Evolutionary conservation across 2,113 vertebrate species (phyloP).

Genomic region (Cygnus buccinator): DNA sequence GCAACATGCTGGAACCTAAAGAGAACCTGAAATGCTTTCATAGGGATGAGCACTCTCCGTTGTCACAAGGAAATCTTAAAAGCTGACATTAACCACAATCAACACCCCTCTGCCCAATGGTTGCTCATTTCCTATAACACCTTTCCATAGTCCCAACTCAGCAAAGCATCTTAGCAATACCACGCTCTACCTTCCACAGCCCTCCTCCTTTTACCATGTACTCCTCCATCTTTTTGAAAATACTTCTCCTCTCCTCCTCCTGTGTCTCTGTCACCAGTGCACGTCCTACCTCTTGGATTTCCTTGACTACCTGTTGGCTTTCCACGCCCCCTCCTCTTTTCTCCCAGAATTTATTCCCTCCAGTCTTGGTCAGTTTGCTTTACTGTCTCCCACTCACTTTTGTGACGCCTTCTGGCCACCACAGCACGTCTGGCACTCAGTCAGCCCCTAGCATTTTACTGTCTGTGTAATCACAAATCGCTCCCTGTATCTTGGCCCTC

Average conservation of each 20-base stretch:
- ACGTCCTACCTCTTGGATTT: background rate
- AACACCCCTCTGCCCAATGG: background rate
- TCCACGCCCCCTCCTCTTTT: background rate
- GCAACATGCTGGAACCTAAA: background rate
- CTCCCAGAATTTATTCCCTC: background rate
- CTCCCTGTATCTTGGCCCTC: background rate
- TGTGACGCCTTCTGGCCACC: background rate
- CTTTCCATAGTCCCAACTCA: background rate
- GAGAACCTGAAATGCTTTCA: background rate
- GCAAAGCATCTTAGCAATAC: background rate
- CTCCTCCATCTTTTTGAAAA: background rate
- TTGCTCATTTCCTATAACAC: background rate
- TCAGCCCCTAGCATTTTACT: background rate
- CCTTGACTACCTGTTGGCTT: rapidly evolving
- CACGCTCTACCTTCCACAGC: background rate
- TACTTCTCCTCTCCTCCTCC: background rate
- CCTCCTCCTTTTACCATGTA: background rate
- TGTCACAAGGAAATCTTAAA: background rate
- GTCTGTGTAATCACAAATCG: background rate
- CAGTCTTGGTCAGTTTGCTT: background rate
- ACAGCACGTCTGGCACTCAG: background rate
- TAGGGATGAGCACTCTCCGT: background rate
- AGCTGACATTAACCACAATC: rapidly evolving
- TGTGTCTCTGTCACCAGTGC: background rate
- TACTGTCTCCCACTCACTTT: background rate